A percentile compares a stretch with the other conserved stretches of the same genome.
phyloP scores from a whole-genome alignment of 2,113 vertebrate species.

The Oryzias melastigma region DNA sequence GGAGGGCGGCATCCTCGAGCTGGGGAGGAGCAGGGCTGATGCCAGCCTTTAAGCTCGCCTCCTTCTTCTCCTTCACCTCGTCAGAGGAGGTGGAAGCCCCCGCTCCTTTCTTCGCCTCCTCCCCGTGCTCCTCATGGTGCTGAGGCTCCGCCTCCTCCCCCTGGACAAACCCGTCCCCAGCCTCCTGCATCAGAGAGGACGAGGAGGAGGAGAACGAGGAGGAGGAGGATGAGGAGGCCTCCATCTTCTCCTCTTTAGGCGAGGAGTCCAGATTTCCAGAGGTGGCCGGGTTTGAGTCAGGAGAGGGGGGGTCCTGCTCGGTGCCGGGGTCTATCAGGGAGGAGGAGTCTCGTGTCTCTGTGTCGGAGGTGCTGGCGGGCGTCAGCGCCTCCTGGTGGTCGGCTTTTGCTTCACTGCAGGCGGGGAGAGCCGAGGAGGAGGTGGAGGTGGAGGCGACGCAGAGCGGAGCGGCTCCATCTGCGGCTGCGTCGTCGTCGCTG shows the following conservation, averaged over 20 bases:
- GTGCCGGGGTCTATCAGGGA: constrained; percentile 98
- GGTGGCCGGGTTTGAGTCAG: constrained; percentile 78
- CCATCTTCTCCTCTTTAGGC: constrained; percentile 88
- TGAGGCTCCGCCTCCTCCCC: constrained; percentile 65
- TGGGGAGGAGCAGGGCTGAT: constrained; percentile 54
- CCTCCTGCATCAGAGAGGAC: constrained; percentile 82
- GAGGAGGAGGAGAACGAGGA: constrained; percentile 75
- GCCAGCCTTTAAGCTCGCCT: constrained; percentile 77
- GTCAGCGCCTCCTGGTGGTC: constrained; percentile 86
- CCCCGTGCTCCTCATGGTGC: constrained; percentile 32
- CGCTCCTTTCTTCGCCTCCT: constrained; percentile 17
- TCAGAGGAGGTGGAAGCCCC: constrained; percentile 18
- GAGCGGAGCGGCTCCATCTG: constrained; percentile 60
- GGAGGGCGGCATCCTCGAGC: constrained; percentile 83
- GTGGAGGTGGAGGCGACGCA: constrained; percentile 54
- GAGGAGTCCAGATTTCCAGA: constrained; percentile 63
- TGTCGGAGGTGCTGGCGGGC: constrained; percentile 95
- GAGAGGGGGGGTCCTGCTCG: constrained; percentile 93
- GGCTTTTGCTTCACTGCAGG: constrained; percentile 78
- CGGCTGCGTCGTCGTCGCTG: constrained; percentile 84
- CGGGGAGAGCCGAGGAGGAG: constrained; percentile 43
- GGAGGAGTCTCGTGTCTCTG: constrained; percentile 95
- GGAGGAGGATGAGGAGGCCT: constrained; percentile 77
- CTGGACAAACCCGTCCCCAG: constrained; percentile 72
- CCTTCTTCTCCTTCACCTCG: constrained; percentile 74